Evolutionary conservation across 1,140 invertebrate species (phyloP), one percentile per base, ranked within the genome.

Genomic region (Aleiodes sp.): DNA sequence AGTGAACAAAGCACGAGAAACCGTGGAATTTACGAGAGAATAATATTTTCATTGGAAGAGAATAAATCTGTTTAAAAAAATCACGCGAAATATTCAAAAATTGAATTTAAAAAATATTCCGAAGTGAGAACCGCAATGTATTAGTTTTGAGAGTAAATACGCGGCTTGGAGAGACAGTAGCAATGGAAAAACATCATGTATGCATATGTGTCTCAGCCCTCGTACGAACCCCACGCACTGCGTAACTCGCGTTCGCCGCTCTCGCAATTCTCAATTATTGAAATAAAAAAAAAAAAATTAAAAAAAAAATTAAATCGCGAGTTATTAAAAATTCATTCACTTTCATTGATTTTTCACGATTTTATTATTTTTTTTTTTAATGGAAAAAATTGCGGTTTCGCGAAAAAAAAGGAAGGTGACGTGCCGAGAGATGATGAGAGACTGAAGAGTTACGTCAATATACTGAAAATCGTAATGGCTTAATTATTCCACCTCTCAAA

Each of bases 171-270:
- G 21, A 21, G 21, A 21, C 46, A 24, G 46, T 52, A 52, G 56
- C 28, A 59, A 10, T 24, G 12, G 56, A 1, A 59, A 33, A 59
- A 59, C 28, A 59, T 59, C 26, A 31, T 28, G 26, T 59, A 59
- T 59, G 56, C 56, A 59, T 59, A 59, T 59, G 56, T 59, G 56
- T 52, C 56, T 59, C 56, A n/a, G 56, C 56, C 56, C 56, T 59
- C 56, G 26, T 31, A 28, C 28, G 31, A 59, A 59, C 56, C 56
- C 56, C 56, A 59, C 56, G 56, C 56, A 59, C 9, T 14, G 56
- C 10, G n/a, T n/a, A n/a, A 33, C 31, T 33, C 2, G 31, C 31
- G 10, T 8, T 33, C 31, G 0, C 10, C 31, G 10, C n/a, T n/a
- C n/a, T 59, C 12, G 39, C 39, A 43, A 43, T 16, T 12, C 10